phyloP scores from a whole-genome alignment of 1,140 invertebrate genomes.

The Orius insidiosus region DNA sequence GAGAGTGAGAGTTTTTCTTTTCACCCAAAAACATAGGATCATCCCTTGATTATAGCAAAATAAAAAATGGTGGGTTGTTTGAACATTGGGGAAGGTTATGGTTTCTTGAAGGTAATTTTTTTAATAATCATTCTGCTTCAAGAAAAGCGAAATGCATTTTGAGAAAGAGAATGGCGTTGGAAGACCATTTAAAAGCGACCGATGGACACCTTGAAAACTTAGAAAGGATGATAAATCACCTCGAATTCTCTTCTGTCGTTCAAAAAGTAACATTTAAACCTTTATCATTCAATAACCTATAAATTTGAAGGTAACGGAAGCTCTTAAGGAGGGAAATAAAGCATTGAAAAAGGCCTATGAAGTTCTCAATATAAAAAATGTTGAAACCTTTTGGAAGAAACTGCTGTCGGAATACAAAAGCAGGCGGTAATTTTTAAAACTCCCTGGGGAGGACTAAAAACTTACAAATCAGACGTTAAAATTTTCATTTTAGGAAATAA shows the following conservation, averaged over 20 bases:
- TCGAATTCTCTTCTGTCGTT: background rate
- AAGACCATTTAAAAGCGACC: conserved; percentile 1
- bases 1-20: background rate
- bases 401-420: conserved; percentile 3
- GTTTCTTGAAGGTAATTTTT: no score
- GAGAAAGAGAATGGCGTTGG: conserved; percentile 1
- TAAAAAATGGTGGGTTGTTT: no score
- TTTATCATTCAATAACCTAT: no score
- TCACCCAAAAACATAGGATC: no score
- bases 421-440: background rate
- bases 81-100: no score
- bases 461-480: no score
- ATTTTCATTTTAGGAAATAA: no score
- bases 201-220: conserved; percentile 3
- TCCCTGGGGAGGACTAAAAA: no score
- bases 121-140: no score
- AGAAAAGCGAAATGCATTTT: conserved; percentile 7
- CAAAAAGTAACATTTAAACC: background rate
- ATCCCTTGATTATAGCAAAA: no score
- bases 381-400: conserved; percentile 4
- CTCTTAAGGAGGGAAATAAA: background rate
- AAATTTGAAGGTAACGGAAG: conserved; percentile 3
- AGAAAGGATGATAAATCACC: background rate
- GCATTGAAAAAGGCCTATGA: conserved; percentile 2
- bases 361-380: conserved; percentile 7